Conservation (phyloP, 2,888 invertebrate genomes). For the Trichopoda pennipes region DNA sequence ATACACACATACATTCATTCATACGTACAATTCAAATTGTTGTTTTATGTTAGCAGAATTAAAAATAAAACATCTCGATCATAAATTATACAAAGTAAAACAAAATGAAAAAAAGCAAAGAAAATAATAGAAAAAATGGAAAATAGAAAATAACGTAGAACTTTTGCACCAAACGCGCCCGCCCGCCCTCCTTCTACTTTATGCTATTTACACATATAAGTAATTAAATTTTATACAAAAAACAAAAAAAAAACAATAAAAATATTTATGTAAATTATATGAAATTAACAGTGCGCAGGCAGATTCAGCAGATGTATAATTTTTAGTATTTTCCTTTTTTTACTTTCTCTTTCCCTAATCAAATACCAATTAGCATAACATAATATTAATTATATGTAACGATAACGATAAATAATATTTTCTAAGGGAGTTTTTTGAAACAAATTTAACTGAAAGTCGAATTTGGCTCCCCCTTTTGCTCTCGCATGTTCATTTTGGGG, state of each 20-base stretch:
- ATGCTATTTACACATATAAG: conserved; percentile 6
- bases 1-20: background rate
- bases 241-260: too few relatives aligned
- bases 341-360: background rate
- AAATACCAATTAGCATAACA: conserved; percentile 18
- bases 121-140: too few relatives aligned
- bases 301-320: conserved; percentile 21
- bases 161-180: conserved; percentile 16
- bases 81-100: conserved; percentile 7
- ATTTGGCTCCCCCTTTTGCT: conserved; percentile 71
- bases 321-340: background rate
- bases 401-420: conserved; percentile 42
- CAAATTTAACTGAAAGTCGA: conserved; percentile 71
- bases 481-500: conserved; percentile 53
- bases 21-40: conserved; percentile 5
- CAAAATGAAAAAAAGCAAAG: background rate
- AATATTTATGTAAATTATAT: background rate
- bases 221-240: background rate
- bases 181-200: background rate
- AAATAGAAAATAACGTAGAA: conserved; percentile 31
- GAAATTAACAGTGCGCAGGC: background rate
- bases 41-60: background rate
- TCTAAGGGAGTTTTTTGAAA: conserved; percentile 60
- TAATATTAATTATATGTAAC: conserved; percentile 20
- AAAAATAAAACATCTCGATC: background rate